phyloP scores from a whole-genome alignment of 2,113 vertebrate species.

The Grammomys dolichurus region DNA sequence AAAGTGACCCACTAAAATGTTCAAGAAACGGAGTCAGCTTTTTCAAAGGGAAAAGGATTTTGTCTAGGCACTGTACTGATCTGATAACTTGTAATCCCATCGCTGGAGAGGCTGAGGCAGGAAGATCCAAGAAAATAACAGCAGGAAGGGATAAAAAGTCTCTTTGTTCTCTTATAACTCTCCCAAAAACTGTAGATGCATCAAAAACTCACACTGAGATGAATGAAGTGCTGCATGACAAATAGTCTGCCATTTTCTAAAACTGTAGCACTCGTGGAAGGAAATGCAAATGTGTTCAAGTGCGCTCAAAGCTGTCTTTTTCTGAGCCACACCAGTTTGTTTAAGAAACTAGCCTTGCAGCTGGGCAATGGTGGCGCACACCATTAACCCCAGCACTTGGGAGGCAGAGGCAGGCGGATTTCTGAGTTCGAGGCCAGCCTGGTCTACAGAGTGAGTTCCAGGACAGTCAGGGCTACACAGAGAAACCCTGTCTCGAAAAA shows the following conservation, averaged over 20 bases:
- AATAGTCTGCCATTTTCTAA: slow-evolving; percentile 1
- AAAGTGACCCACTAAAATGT: not conserved
- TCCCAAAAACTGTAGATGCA: not conserved
- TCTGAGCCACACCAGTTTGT: not conserved
- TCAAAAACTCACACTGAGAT: not conserved
- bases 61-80: not conserved
- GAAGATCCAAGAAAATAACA: not conserved
- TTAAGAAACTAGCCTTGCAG: not conserved
- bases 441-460: too few relatives aligned
- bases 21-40: not conserved
- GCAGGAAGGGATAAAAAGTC: not conserved
- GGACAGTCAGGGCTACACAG: too few relatives aligned
- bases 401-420: too few relatives aligned
- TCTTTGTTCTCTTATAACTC: slow-evolving; percentile 11
- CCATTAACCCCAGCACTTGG: too few relatives aligned
- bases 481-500: too few relatives aligned
- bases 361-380: too few relatives aligned
- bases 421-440: too few relatives aligned
- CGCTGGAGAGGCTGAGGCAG: not conserved
- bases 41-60: slow-evolving; percentile 18
- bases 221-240: not conserved
- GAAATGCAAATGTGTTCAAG: slow-evolving; percentile 32
- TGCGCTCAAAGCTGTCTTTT: not conserved
- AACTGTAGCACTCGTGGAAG: not conserved
- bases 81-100: not conserved